Evolutionary conservation across 2,888 invertebrate species (phyloP).

Genomic region (Pristionchus maxplancki): DNA sequence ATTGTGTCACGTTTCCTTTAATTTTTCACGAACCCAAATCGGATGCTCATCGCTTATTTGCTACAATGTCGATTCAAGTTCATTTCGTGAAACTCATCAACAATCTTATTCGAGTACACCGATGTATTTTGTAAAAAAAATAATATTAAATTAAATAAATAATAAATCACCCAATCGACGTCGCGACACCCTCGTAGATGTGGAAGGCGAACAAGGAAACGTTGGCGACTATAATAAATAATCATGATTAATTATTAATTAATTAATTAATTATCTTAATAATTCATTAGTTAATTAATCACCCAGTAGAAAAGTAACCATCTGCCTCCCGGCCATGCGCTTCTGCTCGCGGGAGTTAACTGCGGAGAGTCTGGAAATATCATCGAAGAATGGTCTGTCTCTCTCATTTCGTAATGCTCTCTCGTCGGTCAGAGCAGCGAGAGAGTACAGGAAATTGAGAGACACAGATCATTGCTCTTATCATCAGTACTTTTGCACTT

Average conservation of each 20-base stretch:
- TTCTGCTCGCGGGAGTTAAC: neutral
- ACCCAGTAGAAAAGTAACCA: conserved; percentile 47
- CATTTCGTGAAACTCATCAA: neutral
- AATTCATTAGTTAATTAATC: neutral
- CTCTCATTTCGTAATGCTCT: too few species aligned
- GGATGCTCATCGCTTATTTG: too few species aligned
- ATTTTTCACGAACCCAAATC: too few species aligned
- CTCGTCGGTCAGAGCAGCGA: too few species aligned
- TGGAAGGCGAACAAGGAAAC: conserved; percentile 74
- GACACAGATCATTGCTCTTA: neutral
- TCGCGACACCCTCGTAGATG: conserved; percentile 58
- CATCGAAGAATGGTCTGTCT: too few species aligned
- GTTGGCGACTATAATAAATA: conserved; percentile 66
- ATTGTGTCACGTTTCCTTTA: neutral
- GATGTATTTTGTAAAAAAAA: neutral
- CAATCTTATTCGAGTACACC: neutral
- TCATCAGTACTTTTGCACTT: too few species aligned
- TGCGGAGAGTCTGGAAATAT: conserved; percentile 29
- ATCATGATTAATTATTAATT: neutral
- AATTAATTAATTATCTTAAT: neutral
- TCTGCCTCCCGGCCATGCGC: conserved; percentile 45
- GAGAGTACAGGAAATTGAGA: too few species aligned
- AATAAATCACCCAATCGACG: neutral
- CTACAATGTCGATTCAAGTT: too few species aligned
- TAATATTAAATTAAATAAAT: neutral